These are phyloP conservation scores for Brachyptera risi DNA, from an alignment of 2,888 invertebrate genomes.

Conservation along the genomic window DNA sequence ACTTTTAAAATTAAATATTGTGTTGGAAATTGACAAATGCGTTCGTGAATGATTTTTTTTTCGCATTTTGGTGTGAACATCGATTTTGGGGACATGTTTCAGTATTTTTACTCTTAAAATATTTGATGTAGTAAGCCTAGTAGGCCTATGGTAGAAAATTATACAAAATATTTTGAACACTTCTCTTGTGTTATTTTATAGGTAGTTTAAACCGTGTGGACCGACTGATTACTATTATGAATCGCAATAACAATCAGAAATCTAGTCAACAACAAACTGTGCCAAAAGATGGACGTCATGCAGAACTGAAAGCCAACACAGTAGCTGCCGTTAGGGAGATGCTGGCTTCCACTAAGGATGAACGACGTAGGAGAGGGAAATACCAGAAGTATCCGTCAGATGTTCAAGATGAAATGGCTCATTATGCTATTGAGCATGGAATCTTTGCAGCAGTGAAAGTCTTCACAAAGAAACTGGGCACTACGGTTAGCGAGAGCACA, in stretches of 20 bases:
- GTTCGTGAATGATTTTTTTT: too few species aligned
- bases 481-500: slow-evolving; percentile 38
- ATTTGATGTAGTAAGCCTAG: too few species aligned
- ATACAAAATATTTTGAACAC: too few species aligned
- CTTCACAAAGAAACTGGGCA: slow-evolving; percentile 37
- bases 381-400: slow-evolving; percentile 38
- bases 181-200: too few species aligned
- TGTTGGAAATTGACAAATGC: too few species aligned
- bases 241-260: slow-evolving; percentile 6
- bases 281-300: slow-evolving; percentile 22
- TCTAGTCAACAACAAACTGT: not conserved
- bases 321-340: slow-evolving; percentile 38
- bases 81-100: too few species aligned
- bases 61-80: too few species aligned
- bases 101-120: too few species aligned
- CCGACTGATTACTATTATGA: slow-evolving; percentile 7
- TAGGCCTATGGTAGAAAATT: too few species aligned
- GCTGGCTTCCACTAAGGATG: slow-evolving; percentile 37
- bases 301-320: slow-evolving; percentile 35
- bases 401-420: slow-evolving; percentile 38
- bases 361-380: slow-evolving; percentile 37
- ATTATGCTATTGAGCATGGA: slow-evolving; percentile 37
- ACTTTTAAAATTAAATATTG: too few species aligned
- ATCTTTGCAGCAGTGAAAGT: slow-evolving; percentile 34
- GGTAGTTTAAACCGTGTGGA: slow-evolving; percentile 14